Evolutionary conservation across 2,113 vertebrate genomes (phyloP).

Genomic region (Porphyrio hochstetteri): DNA sequence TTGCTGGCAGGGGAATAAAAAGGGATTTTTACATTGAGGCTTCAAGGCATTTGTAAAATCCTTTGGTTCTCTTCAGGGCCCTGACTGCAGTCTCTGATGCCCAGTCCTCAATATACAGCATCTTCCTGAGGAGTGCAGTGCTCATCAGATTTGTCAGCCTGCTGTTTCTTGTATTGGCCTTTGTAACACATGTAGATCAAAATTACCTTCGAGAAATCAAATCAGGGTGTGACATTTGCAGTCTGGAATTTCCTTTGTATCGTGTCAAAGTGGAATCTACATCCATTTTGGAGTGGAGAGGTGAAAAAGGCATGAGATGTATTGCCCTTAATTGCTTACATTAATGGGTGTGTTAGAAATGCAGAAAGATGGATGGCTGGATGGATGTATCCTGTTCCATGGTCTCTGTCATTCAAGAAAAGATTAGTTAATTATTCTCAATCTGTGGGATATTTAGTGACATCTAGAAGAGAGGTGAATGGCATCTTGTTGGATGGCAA

Average conservation of each 20-base stretch:
- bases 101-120: not conserved
- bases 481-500: slow-evolving; percentile 31
- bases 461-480: slow-evolving; percentile 25
- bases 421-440: not conserved
- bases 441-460: not conserved
- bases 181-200: not conserved
- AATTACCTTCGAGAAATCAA: not conserved
- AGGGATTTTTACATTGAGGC: not conserved
- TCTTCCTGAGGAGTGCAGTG: not conserved
- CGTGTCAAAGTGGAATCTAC: not conserved
- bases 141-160: not conserved
- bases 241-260: not conserved
- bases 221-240: not conserved
- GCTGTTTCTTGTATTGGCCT: not conserved
- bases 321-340: not conserved
- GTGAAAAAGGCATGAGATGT: not conserved
- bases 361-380: not conserved
- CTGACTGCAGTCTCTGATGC: not conserved
- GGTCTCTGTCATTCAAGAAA: not conserved
- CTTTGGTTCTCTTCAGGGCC: not conserved
- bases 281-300: not conserved
- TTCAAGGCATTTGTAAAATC: not conserved
- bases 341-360: not conserved
- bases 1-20: not conserved
- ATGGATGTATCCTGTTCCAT: not conserved